phyloP scores from a whole-genome alignment of 2,888 invertebrate species.

The Physocephala rufipes region DNA sequence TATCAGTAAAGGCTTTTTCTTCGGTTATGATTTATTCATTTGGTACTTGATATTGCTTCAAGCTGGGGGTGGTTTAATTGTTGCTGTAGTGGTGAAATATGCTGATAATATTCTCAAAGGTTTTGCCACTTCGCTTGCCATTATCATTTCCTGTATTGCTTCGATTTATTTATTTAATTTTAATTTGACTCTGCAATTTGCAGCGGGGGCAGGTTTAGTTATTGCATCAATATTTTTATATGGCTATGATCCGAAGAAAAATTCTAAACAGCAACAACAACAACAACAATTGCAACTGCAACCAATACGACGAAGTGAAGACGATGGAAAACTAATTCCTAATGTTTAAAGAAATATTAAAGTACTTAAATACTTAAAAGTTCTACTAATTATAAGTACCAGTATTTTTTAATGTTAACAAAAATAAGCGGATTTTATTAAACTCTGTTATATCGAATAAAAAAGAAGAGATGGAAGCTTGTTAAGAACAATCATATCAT shows the following conservation, averaged over 20 bases:
- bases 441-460: no score
- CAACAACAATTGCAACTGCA: no score
- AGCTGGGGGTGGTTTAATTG: constrained; percentile 94
- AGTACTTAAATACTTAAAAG: not conserved
- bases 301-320: constrained; percentile 35
- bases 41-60: constrained; percentile 90
- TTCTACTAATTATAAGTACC: not conserved
- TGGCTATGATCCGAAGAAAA: constrained; percentile 75
- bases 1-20: constrained; percentile 75
- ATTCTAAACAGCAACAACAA: constrained; percentile 13
- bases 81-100: constrained; percentile 98
- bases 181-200: constrained; percentile 85
- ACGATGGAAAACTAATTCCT: constrained; percentile 58
- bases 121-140: constrained; percentile 97
- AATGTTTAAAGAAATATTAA: constrained; percentile 47
- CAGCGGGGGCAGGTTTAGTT: constrained; percentile 85
- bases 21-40: constrained; percentile 84
- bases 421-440: not conserved
- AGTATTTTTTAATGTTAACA: not conserved
- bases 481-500: no score
- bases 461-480: no score
- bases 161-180: constrained; percentile 94
- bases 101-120: constrained; percentile 99
- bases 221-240: constrained; percentile 96
- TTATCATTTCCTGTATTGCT: constrained; percentile 92